Evolutionary conservation across 2,113 vertebrate species (phyloP).

Genomic region (Cyprinus carpio): DNA sequence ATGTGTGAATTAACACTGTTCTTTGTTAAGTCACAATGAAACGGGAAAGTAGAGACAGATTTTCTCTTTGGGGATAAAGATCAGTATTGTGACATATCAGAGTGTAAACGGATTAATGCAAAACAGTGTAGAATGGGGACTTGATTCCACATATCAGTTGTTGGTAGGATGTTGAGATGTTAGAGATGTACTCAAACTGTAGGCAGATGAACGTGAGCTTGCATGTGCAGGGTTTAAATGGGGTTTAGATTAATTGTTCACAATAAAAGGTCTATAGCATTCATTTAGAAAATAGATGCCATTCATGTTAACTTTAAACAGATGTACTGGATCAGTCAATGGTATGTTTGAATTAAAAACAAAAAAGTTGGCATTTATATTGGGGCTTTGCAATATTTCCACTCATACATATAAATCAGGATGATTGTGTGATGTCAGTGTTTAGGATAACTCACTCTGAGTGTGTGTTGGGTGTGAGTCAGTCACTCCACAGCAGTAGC

Average conservation of each 20-base stretch:
- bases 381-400: no score
- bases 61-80: not conserved
- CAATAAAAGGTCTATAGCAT: not conserved
- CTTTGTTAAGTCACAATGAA: not conserved
- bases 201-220: not conserved
- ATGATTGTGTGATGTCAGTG: not conserved
- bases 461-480: not conserved
- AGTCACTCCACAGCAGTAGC: not conserved
- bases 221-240: no score
- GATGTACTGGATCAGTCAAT: no score
- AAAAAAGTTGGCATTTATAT: not conserved
- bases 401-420: not conserved
- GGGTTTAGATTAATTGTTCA: not conserved
- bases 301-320: not conserved
- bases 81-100: not conserved
- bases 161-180: not conserved
- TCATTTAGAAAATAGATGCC: not conserved
- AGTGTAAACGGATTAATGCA: not conserved
- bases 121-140: not conserved
- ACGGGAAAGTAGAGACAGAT: not conserved
- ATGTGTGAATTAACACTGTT: not conserved
- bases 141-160: not conserved
- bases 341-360: no score
- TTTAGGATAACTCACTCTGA: not conserved
- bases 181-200: not conserved